Evolutionary conservation across 2,888 invertebrate species (phyloP).

Genomic region (Onchidella celtica): DNA sequence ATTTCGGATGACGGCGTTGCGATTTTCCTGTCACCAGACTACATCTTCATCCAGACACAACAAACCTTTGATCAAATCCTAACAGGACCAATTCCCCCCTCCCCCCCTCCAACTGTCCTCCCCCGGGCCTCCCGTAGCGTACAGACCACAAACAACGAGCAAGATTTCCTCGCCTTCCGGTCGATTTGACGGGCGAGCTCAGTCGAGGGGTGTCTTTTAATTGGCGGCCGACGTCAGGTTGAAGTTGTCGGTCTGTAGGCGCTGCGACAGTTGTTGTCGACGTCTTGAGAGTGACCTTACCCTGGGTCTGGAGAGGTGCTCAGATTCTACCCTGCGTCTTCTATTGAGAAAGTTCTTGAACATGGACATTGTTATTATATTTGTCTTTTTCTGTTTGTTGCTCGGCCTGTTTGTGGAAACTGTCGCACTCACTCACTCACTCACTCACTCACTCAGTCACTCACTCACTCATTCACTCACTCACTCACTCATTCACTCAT

Average conservation of each 20-base stretch:
- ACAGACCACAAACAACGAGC: background rate
- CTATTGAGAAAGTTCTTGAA: background rate
- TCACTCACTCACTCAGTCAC: background rate
- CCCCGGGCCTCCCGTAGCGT: background rate
- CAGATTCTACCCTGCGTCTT: background rate
- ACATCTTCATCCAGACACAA: no score
- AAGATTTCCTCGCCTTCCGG: background rate
- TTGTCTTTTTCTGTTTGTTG: no score
- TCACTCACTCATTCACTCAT: no score
- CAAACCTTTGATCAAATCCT: no score
- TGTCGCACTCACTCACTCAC: background rate
- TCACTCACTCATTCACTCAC: no score
- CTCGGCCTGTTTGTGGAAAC: no score
- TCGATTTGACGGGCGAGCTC: background rate
- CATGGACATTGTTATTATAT: background rate
- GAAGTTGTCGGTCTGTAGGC: background rate
- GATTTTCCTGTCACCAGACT: no score
- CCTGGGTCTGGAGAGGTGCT: no score
- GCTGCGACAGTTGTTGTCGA: background rate
- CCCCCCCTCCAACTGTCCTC: no score
- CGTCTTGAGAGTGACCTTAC: no score
- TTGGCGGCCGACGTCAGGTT: background rate
- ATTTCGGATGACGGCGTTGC: no score
- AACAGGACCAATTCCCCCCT: no score
- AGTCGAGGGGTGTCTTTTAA: conserved; percentile 20